phyloP scores from a whole-genome alignment of 2,888 invertebrate genomes.

The Oligia fasciuncula region DNA sequence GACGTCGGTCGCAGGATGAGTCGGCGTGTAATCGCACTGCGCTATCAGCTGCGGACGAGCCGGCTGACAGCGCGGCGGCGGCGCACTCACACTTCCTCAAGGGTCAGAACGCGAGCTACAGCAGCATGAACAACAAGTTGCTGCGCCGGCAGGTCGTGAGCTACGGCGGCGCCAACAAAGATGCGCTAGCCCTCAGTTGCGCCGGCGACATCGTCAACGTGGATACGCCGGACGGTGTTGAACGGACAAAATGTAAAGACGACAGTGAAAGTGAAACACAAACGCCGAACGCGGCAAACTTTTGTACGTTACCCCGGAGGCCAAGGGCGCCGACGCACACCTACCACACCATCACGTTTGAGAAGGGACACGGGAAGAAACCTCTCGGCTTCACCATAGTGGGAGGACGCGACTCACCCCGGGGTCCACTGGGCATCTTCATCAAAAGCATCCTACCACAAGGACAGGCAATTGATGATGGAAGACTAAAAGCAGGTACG shows the following conservation, averaged over 20 bases:
- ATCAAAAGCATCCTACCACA: constrained; percentile 95
- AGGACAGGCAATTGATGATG: constrained; percentile 96
- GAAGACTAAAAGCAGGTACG: constrained; percentile 94
- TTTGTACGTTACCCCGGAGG: constrained; percentile 93
- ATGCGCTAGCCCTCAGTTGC: constrained; percentile 84
- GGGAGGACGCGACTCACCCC: constrained; percentile 95
- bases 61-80: constrained; percentile 80
- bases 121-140: constrained; percentile 91
- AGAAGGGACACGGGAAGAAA: constrained; percentile 95
- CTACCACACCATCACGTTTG: constrained; percentile 93
- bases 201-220: constrained; percentile 83
- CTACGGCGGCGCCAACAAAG: constrained; percentile 88
- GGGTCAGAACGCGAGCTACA: constrained; percentile 90
- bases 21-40: constrained; percentile 87
- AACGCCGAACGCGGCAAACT: constrained; percentile 90
- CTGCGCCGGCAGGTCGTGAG: constrained; percentile 90
- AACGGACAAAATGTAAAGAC: constrained; percentile 78
- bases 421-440: constrained; percentile 96
- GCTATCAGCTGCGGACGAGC: constrained; percentile 86
- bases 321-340: constrained; percentile 92
- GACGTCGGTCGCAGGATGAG: constrained; percentile 91
- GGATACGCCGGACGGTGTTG: constrained; percentile 82
- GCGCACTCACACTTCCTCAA: constrained; percentile 91
- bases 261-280: constrained; percentile 83
- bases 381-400: constrained; percentile 97